Conservation (phyloP, 1,140 invertebrate genomes). For the Drosophila sechellia region DNA sequence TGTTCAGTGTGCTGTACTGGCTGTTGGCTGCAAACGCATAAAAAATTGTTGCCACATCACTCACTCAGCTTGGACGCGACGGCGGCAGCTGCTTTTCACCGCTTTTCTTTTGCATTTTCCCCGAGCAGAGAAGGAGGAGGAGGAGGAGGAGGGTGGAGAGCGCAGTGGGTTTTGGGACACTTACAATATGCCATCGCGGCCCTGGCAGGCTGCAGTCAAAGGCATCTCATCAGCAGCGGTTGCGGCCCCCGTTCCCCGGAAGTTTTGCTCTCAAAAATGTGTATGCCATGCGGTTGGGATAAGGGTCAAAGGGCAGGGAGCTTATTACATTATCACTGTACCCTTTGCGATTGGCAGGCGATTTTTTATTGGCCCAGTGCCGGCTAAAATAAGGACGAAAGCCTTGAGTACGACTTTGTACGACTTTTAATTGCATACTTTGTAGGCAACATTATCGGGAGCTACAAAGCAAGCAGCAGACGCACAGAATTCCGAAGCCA, state of each 20-base stretch:
- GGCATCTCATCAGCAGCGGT: slow-evolving; percentile 45
- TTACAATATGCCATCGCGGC: slow-evolving; percentile 47
- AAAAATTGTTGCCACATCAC: slow-evolving; percentile 60
- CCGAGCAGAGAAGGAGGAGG: not conserved
- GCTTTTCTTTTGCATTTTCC: slow-evolving; percentile 48
- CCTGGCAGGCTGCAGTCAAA: slow-evolving; percentile 43
- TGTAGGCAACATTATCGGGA: slow-evolving; percentile 13
- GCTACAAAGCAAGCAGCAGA: slow-evolving; percentile 12
- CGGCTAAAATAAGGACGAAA: not conserved
- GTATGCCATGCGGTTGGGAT: not conserved
- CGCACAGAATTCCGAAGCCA: slow-evolving; percentile 11
- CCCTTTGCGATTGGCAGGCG: slow-evolving; percentile 37
- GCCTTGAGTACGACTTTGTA: not conserved
- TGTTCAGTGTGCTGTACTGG: slow-evolving; percentile 4
- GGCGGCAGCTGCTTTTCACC: slow-evolving; percentile 46
- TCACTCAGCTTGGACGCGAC: slow-evolving; percentile 54
- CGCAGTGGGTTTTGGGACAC: slow-evolving; percentile 1
- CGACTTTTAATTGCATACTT: slow-evolving; percentile 54
- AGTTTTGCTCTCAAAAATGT: slow-evolving; percentile 17
- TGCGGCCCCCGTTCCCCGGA: not conserved
- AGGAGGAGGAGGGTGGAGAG: not conserved
- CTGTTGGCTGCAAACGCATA: slow-evolving; percentile 42
- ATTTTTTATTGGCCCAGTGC: slow-evolving; percentile 42
- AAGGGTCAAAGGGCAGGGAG: slow-evolving; percentile 6
- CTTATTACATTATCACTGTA: slow-evolving; percentile 50